phyloP scores from a whole-genome alignment of 2,113 vertebrate species.

The Clarias macrocephalus region DNA sequence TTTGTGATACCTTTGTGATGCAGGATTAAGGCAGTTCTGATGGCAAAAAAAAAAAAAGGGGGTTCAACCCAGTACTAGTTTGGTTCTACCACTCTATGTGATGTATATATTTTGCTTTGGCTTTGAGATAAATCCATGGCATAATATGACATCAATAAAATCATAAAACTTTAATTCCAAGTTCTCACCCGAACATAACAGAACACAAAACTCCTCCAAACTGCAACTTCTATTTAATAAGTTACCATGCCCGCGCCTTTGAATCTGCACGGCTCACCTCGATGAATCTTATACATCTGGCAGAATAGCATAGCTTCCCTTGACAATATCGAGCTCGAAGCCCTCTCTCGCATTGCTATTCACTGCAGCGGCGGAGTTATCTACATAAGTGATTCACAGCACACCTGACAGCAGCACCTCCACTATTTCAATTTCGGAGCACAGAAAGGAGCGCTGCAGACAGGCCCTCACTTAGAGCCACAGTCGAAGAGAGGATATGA shows the following conservation, averaged over 20 bases:
- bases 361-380: conserved; percentile 19
- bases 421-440: conserved; percentile 26
- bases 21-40: too few relatives aligned
- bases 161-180: neutral
- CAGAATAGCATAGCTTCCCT: neutral
- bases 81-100: too few relatives aligned
- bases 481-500: conserved; percentile 26
- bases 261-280: neutral
- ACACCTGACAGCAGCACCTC: conserved; percentile 25
- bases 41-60: too few relatives aligned
- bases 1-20: too few relatives aligned
- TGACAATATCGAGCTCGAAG: neutral
- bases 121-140: neutral
- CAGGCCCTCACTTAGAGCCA: neutral
- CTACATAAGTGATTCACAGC: conserved; percentile 43
- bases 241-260: neutral
- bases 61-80: too few relatives aligned
- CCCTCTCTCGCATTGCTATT: conserved; percentile 29
- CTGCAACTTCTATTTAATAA: neutral
- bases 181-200: neutral
- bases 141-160: neutral
- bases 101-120: neutral
- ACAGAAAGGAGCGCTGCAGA: neutral
- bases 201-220: neutral
- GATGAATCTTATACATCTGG: conserved; percentile 17